Evolutionary conservation across 1,140 invertebrate species (phyloP), one percentile per base, ranked within the genome.

Genomic region (Macrobrachium nipponense): DNA sequence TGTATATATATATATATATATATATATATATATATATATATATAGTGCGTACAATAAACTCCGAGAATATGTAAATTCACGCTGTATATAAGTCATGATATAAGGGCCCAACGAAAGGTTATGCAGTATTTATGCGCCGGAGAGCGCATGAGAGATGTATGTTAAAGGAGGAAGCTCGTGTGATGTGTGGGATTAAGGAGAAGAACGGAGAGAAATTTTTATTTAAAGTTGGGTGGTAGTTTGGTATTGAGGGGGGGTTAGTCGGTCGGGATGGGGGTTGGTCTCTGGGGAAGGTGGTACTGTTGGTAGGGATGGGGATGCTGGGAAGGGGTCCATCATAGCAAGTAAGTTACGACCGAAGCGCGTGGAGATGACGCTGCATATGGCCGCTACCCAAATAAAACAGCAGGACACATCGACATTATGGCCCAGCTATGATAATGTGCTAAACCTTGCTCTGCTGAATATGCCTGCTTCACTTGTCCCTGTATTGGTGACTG

Each of bases 381-480:
- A 70, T 79, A 80, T 51, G 77, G 83, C 61, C 83, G 83, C 76
- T 80, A 86, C 62, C 83, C 77, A 86, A 86, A 86, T 86, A 86
- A 86, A 86, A 86, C 83, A 86, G 83, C 83, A 73, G 83, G 83
- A 68, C 62, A 72, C 83, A 72, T 72, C 76, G 76, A 86, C 83
- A 86, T 86, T 86, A 86, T 86, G 83, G 77, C 66, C 64, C 77
- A 76, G 64, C 76, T 86, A 86, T 86, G 83, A 70, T 86, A 86
- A 86, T 86, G 83, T 86, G 66, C 76, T 23, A 44, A 61, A 27
- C 76, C 83, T 58, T 18, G 20, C 59, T 43, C 76, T 61, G 18
- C 44, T 61, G 43, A 44, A 59, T 27, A 15, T 44, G 8, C 76
- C 59, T 20, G 27, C 79, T 58, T 59, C n/a, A 8, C 17, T 59